These are phyloP conservation scores for Oxytorus armatus DNA, from an alignment of 2,888 invertebrate species.

Conservation along the genomic window DNA sequence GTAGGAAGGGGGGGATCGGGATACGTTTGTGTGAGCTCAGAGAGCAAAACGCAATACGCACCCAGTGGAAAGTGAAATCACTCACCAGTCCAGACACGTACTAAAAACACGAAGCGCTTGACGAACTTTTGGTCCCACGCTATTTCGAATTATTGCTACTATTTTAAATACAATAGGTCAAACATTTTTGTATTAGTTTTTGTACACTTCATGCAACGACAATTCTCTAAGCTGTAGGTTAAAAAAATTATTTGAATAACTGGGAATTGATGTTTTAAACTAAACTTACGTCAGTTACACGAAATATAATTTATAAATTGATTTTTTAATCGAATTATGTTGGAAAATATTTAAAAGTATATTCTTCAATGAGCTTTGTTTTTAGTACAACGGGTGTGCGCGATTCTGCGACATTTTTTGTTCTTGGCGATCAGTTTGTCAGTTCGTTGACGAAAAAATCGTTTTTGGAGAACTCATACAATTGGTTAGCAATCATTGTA, in stretches of 20 bases:
- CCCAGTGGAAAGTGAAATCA: constrained; percentile 63
- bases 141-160: constrained; percentile 11
- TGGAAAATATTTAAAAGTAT: too few species aligned
- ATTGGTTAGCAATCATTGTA: background rate
- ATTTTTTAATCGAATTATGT: too few species aligned
- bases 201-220: background rate
- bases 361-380: too few species aligned
- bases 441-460: too few species aligned
- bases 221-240: too few species aligned
- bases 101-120: constrained; percentile 46
- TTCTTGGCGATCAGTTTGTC: too few species aligned
- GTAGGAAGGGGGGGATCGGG: constrained; percentile 3
- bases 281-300: too few species aligned
- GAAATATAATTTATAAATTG: too few species aligned
- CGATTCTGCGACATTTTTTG: too few species aligned
- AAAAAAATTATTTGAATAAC: background rate
- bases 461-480: background rate
- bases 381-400: too few species aligned
- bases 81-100: constrained; percentile 48
- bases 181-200: background rate
- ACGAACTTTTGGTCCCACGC: constrained; percentile 13
- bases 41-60: constrained; percentile 39
- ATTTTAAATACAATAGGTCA: background rate
- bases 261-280: too few species aligned
- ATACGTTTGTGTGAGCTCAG: constrained; percentile 12